Evolutionary conservation across 2,888 invertebrate species (phyloP).

Genomic region (Timandra comae): DNA sequence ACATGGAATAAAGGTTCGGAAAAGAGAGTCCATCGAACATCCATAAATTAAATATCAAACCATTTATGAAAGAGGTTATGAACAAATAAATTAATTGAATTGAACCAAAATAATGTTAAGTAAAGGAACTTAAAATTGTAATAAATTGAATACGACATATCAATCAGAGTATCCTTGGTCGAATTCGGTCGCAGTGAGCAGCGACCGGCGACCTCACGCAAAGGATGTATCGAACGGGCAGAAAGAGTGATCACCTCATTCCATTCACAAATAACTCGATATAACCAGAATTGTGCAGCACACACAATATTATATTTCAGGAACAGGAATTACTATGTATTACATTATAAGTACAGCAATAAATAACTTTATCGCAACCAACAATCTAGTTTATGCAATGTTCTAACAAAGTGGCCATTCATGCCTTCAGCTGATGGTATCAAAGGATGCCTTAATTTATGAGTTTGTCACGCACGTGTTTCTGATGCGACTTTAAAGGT

Average conservation of each 20-base stretch:
- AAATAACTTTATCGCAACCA: no score
- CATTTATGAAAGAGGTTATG: no score
- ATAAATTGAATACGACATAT: no score
- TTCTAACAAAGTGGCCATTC: conserved; percentile 1
- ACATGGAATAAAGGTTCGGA: background rate
- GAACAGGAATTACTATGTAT: background rate
- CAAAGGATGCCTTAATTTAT: background rate
- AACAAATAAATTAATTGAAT: no score
- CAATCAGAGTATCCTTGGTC: conserved; percentile 42
- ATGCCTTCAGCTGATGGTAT: conserved; percentile 1
- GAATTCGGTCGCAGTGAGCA: conserved; percentile 37
- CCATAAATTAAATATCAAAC: background rate
- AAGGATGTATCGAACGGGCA: conserved; percentile 22
- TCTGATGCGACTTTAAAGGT: no score
- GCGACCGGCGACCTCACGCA: conserved; percentile 24
- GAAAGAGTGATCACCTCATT: conserved; percentile 11
- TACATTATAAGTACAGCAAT: background rate
- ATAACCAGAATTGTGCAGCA: conserved; percentile 20
- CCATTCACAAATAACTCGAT: conserved; percentile 12
- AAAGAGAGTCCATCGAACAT: background rate
- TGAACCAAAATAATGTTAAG: no score
- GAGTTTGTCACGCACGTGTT: no score
- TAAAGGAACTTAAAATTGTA: no score
- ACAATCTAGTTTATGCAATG: no score
- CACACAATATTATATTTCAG: no score